These are phyloP conservation scores for Dendropsophus ebraccatus DNA, from an alignment of 2,113 vertebrate species.

Conservation along the genomic window DNA sequence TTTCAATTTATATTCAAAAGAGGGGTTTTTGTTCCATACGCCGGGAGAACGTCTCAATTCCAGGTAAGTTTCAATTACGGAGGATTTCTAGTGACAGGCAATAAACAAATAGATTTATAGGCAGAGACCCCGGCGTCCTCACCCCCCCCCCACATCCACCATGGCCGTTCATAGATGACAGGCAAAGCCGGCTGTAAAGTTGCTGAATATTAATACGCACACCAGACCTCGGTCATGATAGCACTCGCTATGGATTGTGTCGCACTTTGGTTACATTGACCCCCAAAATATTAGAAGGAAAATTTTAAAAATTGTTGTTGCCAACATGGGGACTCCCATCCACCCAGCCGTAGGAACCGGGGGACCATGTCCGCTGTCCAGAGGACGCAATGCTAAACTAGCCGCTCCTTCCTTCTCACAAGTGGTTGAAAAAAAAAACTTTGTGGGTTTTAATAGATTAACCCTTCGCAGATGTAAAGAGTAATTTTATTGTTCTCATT, in stretches of 20 bases:
- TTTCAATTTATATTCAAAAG: constrained; percentile 59
- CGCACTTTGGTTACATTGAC: background rate
- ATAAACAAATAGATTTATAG: constrained; percentile 59
- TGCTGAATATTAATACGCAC: constrained; percentile 20
- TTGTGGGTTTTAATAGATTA: too few species aligned
- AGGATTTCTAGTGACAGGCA: constrained; percentile 55
- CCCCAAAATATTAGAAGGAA: background rate
- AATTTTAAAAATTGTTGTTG: too few species aligned
- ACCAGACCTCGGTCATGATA: background rate
- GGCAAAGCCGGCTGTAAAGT: background rate
- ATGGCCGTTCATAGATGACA: constrained; percentile 11
- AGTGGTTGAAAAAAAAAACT: too few species aligned
- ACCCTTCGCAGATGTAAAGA: too few species aligned
- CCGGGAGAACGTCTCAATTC: constrained; percentile 50
- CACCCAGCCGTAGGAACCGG: too few species aligned
- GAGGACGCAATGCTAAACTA: too few species aligned
- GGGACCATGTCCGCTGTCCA: too few species aligned
- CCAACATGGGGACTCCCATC: too few species aligned
- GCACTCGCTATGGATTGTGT: background rate
- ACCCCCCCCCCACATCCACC: background rate
- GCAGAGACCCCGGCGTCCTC: background rate
- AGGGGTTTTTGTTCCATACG: constrained; percentile 27
- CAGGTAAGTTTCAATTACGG: constrained; percentile 55
- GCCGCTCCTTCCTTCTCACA: too few species aligned
- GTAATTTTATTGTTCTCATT: too few species aligned